phyloP scores from a whole-genome alignment of 2,113 vertebrate genomes.

The Athene noctua region DNA sequence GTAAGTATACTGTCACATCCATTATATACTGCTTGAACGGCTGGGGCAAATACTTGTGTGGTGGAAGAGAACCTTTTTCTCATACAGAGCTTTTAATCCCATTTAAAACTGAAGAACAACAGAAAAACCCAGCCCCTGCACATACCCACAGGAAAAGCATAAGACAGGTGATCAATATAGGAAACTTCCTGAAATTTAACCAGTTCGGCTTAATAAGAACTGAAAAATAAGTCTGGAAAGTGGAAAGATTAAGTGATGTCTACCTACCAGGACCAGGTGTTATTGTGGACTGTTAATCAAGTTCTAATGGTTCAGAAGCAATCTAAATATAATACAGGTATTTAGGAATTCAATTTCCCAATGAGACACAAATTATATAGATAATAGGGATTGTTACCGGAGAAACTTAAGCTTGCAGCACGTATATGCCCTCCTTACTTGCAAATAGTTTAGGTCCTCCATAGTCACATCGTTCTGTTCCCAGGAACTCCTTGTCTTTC shows the following conservation, averaged over 20 bases:
- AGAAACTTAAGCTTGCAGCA: not conserved
- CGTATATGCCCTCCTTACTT: not conserved
- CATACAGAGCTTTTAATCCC: not conserved
- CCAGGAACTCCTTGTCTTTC: not conserved
- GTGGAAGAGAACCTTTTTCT: not conserved
- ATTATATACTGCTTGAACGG: not conserved
- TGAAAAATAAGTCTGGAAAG: not conserved
- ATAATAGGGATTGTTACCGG: not conserved
- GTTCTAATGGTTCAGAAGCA: not conserved
- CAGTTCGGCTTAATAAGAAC: not conserved
- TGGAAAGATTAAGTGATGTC: not conserved
- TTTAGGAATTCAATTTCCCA: not conserved
- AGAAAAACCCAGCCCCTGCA: not conserved
- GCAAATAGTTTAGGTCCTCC: not conserved
- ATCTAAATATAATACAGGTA: not conserved
- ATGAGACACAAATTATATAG: not conserved
- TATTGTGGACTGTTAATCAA: not conserved
- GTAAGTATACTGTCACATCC: not conserved
- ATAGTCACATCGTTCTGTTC: not conserved
- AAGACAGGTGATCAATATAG: not conserved
- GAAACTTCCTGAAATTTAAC: not conserved
- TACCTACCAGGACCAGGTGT: not conserved
- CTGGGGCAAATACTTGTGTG: fast-evolving
- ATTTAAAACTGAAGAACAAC: not conserved
- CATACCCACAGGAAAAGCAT: not conserved